phyloP scores from a whole-genome alignment of 1,140 invertebrate species.

The Caenorhabditis elegans region DNA sequence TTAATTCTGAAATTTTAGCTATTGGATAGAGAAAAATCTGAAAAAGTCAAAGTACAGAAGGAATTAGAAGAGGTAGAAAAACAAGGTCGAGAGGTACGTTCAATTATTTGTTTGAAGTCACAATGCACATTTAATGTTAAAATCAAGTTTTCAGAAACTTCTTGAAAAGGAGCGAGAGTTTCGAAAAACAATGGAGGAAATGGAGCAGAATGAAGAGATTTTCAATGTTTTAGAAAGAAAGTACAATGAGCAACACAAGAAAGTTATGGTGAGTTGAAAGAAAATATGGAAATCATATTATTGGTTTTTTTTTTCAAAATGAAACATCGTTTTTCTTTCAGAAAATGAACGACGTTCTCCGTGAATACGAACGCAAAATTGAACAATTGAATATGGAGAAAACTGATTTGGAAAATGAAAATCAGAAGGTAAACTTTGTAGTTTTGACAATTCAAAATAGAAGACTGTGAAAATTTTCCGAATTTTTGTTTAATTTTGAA shows the following conservation, averaged over 20 bases:
- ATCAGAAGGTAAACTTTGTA: neutral
- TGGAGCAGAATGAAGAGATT: constrained; percentile 59
- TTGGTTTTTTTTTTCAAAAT: neutral
- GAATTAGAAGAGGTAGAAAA: constrained; percentile 41
- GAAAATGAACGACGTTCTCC: constrained; percentile 53
- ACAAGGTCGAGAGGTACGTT: neutral
- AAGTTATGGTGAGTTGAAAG: constrained; percentile 58
- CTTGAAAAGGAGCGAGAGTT: constrained; percentile 39
- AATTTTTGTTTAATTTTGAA: too few species aligned
- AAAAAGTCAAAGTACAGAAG: constrained; percentile 2
- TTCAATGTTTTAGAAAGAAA: constrained; percentile 56
- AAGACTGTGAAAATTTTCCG: too few species aligned
- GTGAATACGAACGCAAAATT: constrained; percentile 51
- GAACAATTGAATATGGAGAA: constrained; percentile 54
- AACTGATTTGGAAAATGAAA: constrained; percentile 41
- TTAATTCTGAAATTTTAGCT: constrained; percentile 15
- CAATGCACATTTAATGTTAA: too few species aligned
- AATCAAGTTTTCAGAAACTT: neutral
- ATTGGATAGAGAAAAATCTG: neutral
- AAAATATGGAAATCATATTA: too few species aligned
- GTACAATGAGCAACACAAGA: constrained; percentile 61
- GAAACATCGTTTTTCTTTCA: constrained; percentile 30
- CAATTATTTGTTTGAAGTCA: too few species aligned
- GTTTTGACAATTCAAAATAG: too few species aligned
- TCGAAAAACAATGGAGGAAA: constrained; percentile 50